Conservation (phyloP, 2,113 vertebrate species). For the Bombycilla garrulus region DNA sequence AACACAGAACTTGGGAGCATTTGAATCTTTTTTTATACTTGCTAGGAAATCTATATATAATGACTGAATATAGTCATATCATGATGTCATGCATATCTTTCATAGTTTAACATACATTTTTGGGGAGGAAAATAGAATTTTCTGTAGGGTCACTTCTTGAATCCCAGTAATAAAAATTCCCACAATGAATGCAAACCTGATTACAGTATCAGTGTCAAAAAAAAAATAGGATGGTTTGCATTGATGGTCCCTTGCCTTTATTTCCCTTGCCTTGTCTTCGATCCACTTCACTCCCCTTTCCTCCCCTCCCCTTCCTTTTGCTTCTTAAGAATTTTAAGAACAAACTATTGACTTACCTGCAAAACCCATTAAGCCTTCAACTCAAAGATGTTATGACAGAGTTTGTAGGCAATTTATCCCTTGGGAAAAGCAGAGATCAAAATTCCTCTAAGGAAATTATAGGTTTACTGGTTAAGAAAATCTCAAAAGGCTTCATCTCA, state of each 20-base stretch:
- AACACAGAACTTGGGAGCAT: not conserved
- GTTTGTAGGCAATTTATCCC: not conserved
- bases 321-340: not conserved
- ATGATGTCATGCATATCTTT: not conserved
- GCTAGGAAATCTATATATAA: not conserved
- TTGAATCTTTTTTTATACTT: not conserved
- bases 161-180: not conserved
- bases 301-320: accelerated
- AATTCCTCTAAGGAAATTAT: constrained; percentile 20
- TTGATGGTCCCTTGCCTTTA: not conserved
- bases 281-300: not conserved
- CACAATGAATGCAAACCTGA: not conserved
- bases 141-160: not conserved
- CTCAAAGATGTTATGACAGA: constrained; percentile 1
- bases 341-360: not conserved
- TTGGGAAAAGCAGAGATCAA: constrained; percentile 11
- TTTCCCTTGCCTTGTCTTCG: not conserved
- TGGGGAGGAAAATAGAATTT: not conserved
- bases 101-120: not conserved
- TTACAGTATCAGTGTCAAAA: not conserved
- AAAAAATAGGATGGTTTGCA: not conserved
- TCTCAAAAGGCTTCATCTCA: not conserved
- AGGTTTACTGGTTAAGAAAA: not conserved
- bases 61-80: not conserved
- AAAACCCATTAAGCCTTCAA: constrained; percentile 6